Evolutionary conservation across 2,797 vertebrate genomes (phyloP).

Genomic region (Borostomias antarcticus): DNA sequence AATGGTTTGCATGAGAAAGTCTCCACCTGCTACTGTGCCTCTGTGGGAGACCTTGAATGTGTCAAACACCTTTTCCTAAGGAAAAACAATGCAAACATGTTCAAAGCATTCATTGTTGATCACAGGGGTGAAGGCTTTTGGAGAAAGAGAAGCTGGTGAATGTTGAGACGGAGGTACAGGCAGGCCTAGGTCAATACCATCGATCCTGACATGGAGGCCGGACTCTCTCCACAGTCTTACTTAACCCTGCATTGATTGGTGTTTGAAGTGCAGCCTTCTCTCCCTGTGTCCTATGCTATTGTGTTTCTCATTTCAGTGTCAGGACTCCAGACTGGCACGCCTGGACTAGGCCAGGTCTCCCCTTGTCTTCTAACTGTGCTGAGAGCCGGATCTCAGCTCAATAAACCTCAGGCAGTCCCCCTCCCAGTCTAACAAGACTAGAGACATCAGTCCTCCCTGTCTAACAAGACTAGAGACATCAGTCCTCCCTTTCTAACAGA

Average conservation of each 20-base stretch:
- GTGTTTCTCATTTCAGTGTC: constrained; percentile 14
- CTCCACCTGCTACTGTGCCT: not conserved
- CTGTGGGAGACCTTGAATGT: not conserved
- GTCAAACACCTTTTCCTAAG: not conserved
- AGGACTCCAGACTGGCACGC: constrained; percentile 23
- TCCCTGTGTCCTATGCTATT: constrained; percentile 9
- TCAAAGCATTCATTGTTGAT: not conserved
- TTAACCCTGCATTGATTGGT: constrained; percentile 37
- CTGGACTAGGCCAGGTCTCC: constrained; percentile 3
- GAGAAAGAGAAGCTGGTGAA: not conserved
- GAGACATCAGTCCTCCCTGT: too few species aligned
- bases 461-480: too few species aligned
- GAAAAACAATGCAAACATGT: not conserved
- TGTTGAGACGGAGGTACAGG: not conserved
- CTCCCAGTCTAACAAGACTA: not conserved
- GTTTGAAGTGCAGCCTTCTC: constrained; percentile 26
- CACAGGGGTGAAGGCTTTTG: constrained; percentile 1
- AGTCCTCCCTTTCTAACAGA: too few species aligned
- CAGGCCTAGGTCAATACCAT: constrained; percentile 32
- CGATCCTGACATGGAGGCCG: constrained; percentile 39
- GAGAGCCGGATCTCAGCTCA: too few species aligned
- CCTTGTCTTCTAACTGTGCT: not conserved
- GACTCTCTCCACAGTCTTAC: constrained; percentile 35
- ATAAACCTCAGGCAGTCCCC: not conserved
- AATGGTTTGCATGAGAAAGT: too few species aligned